Evolutionary conservation across 2,888 invertebrate genomes (phyloP), one percentile per base, ranked within the genome.

Genomic region (Lycaena phlaeas): DNA sequence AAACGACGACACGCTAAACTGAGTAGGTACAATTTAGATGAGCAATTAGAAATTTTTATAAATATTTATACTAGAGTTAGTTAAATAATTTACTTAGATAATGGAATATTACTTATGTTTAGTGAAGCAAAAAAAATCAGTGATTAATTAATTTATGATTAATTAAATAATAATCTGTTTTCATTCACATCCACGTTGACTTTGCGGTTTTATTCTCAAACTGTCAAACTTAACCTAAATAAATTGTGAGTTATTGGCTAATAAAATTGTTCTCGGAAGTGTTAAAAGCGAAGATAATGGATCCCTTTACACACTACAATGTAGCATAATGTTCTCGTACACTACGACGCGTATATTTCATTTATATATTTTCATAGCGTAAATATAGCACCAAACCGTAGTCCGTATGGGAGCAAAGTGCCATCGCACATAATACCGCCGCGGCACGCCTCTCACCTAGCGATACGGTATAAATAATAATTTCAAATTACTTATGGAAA

Each of bases 61-160:
- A 66, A 75, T 68, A 72, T 72, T 67, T 69, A 71, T 61, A 64
- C 72, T 77, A 74, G 59, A 64, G 61, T 66, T 70, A 53, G 65
- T 68, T 67, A 26, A 14, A 36, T 63, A 73, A 66, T 73, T 76
- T 73, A 73, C 74, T 74, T 74, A 76, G 69, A 64, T 74, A 78
- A 79, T 82, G 81, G 81, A 82, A 81, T 82, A 79, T 69, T 68
- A 77, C 75, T 78, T 75, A 78, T 61, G 72, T 66, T 65, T 59
- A 64, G 61, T 64, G 65, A 70, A 70, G 70, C 68, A 68, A 71
- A 67, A 60, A 59, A 59, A 63, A 64, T 59, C 46, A 39, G 45
- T 45, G 39, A 44, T 50, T 47, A 42, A 49, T 45, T 42, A 25
- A 46, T 42, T 42, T n/a, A n/a, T n/a, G n/a, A 15, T 40, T 26